Percentiles rank a stretch among this genome's conserved stretches.
phyloP scores from a whole-genome alignment of 2,113 vertebrate genomes.

The Urocolius indicus region DNA sequence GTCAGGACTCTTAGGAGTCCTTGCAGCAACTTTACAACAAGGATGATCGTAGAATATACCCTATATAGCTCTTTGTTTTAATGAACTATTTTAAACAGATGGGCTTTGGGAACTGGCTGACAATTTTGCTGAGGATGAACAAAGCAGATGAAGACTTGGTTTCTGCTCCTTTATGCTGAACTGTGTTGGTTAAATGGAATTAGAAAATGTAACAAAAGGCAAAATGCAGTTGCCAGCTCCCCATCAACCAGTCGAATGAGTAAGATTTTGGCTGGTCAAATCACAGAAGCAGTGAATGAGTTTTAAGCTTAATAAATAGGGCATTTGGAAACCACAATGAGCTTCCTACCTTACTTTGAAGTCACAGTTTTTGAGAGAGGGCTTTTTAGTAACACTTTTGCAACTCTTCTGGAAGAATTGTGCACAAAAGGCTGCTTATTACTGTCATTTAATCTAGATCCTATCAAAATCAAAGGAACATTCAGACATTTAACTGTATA shows the following conservation, averaged over 20 bases:
- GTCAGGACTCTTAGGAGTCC: neutral
- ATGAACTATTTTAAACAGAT: constrained; percentile 8
- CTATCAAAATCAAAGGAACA: constrained; percentile 1
- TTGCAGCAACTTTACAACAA: neutral
- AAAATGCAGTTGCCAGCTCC: neutral
- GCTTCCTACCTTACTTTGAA: neutral
- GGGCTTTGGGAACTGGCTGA: neutral
- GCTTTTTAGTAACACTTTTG: neutral
- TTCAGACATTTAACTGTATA: neutral
- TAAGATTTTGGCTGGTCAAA: neutral
- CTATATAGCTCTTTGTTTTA: neutral
- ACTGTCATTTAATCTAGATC: neutral
- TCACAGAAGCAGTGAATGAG: neutral
- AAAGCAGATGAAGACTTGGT: neutral
- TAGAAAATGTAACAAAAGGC: neutral
- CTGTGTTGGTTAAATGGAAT: neutral
- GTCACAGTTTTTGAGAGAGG: neutral
- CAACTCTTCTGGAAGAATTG: neutral
- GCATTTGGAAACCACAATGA: neutral
- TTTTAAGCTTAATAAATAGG: constrained; percentile 8
- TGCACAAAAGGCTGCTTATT: neutral
- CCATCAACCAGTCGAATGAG: neutral
- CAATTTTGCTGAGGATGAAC: neutral
- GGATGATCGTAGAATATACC: neutral
- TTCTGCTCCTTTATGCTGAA: neutral